Evolutionary conservation across 2,888 invertebrate species (phyloP), one percentile per base, ranked within the genome.

Genomic region (Eupithecia subfuscata): DNA sequence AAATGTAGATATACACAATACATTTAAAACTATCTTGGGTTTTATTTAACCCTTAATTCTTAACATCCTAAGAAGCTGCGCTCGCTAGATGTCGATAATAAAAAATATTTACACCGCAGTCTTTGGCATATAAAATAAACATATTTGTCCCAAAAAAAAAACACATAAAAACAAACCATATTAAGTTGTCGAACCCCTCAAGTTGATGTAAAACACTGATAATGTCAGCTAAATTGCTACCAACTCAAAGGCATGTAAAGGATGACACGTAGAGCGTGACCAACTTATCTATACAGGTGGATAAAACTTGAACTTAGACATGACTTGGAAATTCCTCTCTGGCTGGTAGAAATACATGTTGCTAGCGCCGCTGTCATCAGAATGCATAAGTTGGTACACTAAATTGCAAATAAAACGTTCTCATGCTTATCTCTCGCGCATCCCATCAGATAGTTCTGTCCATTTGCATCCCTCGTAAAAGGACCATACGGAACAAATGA

Each of bases 361-460:
- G 60, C 12, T 60, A 25, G 60, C 25, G 12, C 60, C 25, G 60
- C 14, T 60, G 12, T 25, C 12, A 60, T 60, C 12, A 14, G 60
- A 25, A 60, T 60, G 14, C 14, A 60, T 22, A 60, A 25, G 60
- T 60, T 60, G 25, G 60, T 60, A 25, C 25, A 22, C 43, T 83
- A 85, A 86, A 88, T 87, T 85, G 85, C 86, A 88, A 87, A 89
- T 87, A 85, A 86, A 87, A 88, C 85, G 85, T 87, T 88, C 88
- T 87, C 84, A 86, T 84, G 87, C 86, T 88, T 87, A 90, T 88
- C 88, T 86, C 84, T 9, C 84, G 79, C 72, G 60, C 72, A 75
- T 85, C 82, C 82, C 85, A 90, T 90, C 88, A 86, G 87, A 87
- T 88, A 40, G 85, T 79, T 79, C 77, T 82, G 84, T 82, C 86